Conservation (phyloP, 2,797 vertebrate genomes). For the Oryzias dopingdopingensis region DNA sequence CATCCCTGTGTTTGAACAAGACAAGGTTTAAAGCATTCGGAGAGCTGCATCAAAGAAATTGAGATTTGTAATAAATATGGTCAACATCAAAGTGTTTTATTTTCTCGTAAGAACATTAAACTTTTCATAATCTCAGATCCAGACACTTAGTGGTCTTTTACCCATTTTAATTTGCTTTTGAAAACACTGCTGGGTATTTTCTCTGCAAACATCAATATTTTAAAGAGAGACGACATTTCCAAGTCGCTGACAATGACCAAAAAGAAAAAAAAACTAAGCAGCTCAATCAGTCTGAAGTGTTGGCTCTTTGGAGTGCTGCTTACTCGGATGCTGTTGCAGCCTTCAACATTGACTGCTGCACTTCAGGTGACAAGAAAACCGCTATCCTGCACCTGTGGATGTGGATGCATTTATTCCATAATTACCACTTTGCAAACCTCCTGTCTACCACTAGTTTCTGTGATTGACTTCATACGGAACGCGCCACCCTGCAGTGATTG, state of each 20-base stretch:
- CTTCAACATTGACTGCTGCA: conserved; percentile 3
- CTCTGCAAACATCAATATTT: neutral
- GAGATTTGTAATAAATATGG: neutral
- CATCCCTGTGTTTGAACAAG: no score
- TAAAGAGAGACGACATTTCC: conserved; percentile 4
- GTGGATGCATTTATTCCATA: conserved; percentile 6
- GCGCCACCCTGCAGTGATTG: conserved; percentile 14
- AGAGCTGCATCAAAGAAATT: neutral
- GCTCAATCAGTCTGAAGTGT: neutral
- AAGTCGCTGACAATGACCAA: neutral
- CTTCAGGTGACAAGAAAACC: conserved; percentile 8
- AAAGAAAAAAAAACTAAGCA: neutral
- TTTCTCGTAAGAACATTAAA: neutral
- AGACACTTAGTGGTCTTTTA: neutral
- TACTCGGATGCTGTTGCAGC: conserved; percentile 8
- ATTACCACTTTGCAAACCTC: conserved; percentile 8
- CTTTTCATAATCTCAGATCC: neutral
- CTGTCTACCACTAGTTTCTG: neutral
- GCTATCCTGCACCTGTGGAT: conserved; percentile 5
- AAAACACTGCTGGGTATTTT: neutral
- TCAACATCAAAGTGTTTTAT: neutral
- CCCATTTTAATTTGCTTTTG: neutral
- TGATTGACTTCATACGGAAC: conserved; percentile 16
- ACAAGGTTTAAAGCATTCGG: neutral
- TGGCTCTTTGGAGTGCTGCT: conserved; percentile 8